Evolutionary conservation across 2,113 vertebrate species (phyloP).

Genomic region (Ellobius talpinus): DNA sequence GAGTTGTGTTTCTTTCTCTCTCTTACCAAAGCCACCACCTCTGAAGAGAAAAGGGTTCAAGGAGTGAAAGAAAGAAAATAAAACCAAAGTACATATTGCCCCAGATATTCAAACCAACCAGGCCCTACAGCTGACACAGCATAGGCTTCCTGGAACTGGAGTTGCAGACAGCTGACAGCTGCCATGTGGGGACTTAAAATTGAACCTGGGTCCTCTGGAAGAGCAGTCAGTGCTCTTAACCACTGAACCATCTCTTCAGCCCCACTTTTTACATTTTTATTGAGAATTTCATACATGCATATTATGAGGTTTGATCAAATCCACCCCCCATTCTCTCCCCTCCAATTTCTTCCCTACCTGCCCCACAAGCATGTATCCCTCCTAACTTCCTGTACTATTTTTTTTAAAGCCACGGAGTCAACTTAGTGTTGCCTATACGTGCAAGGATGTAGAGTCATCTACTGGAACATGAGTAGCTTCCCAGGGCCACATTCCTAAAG

Average conservation of each 20-base stretch:
- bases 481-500: not conserved
- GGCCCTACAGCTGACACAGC: not conserved
- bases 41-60: conserved; percentile 22
- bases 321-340: not conserved
- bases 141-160: not conserved
- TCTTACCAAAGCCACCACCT: not conserved
- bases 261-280: not conserved
- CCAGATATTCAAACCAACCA: conserved; percentile 6
- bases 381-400: not conserved
- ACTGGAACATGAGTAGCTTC: not conserved
- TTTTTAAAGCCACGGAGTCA: not conserved
- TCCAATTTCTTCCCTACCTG: not conserved
- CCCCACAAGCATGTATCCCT: no score
- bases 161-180: not conserved
- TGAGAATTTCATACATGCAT: not conserved
- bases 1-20: not conserved
- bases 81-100: not conserved
- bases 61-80: conserved; percentile 7
- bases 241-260: not conserved
- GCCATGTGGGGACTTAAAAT: not conserved
- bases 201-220: not conserved
- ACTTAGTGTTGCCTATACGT: not conserved
- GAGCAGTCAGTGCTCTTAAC: not conserved
- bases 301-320: not conserved
- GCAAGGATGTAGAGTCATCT: not conserved